These are phyloP conservation scores for Cyclopterus lumpus DNA, from an alignment of 2,797 vertebrate species.

Conservation along the genomic window DNA sequence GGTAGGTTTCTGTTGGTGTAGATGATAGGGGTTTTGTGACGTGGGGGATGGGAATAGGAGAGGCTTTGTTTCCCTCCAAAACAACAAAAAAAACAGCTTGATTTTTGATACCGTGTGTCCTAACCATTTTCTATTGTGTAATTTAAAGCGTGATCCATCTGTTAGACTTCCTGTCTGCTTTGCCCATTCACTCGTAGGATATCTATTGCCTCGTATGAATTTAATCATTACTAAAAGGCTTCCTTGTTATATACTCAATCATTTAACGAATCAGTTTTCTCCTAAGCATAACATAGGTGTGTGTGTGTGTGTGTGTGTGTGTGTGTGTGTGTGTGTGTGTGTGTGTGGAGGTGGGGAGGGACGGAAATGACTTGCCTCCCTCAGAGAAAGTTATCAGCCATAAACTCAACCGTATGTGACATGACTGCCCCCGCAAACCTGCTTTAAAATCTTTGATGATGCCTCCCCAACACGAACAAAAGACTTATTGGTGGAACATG, in stretches of 20 bases:
- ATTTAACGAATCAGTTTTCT: slow-evolving; percentile 54
- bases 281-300: slow-evolving; percentile 43
- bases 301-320: slow-evolving; percentile 31
- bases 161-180: slow-evolving; percentile 60
- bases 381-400: slow-evolving; percentile 77
- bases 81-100: slow-evolving; percentile 40
- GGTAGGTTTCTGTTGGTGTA: slow-evolving; percentile 18
- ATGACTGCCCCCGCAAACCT: slow-evolving; percentile 66
- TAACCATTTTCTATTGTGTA: slow-evolving; percentile 54
- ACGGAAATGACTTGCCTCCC: slow-evolving; percentile 70
- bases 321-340: slow-evolving; percentile 37
- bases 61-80: slow-evolving; percentile 65
- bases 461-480: slow-evolving; percentile 44
- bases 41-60: slow-evolving; percentile 57
- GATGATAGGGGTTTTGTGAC: slow-evolving; percentile 33
- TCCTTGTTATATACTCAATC: slow-evolving; percentile 64
- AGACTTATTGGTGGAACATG: slow-evolving; percentile 37
- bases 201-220: slow-evolving; percentile 69
- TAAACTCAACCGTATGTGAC: slow-evolving; percentile 77
- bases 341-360: slow-evolving; percentile 45
- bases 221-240: slow-evolving; percentile 77
- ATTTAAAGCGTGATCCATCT: slow-evolving; percentile 54
- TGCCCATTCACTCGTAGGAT: slow-evolving; percentile 52
- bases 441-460: slow-evolving; percentile 51
- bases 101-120: slow-evolving; percentile 53